These are phyloP conservation scores for Hypsopygia costalis DNA, from an alignment of 2,888 invertebrate genomes.

Conservation along the genomic window DNA sequence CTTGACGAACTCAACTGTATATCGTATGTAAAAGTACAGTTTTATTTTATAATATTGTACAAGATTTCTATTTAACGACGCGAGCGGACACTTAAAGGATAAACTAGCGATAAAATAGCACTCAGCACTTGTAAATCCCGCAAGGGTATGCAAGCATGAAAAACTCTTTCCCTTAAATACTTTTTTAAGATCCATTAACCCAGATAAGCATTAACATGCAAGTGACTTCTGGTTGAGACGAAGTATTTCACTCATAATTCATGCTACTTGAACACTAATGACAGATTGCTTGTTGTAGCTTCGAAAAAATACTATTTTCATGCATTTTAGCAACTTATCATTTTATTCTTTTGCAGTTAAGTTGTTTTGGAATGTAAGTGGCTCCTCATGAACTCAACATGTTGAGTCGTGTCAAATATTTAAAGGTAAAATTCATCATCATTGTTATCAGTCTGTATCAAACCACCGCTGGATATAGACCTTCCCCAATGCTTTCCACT, in stretches of 20 bases:
- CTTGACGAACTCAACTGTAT: too few species aligned
- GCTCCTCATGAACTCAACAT: too few species aligned
- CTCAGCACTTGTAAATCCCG: slow-evolving; percentile 4
- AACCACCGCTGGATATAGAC: too few species aligned
- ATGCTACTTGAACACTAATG: slow-evolving; percentile 28
- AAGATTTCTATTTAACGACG: too few species aligned
- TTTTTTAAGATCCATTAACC: slow-evolving; percentile 48
- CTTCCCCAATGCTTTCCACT: too few species aligned
- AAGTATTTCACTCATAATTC: slow-evolving; percentile 17
- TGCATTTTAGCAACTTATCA: background rate
- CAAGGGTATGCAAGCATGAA: slow-evolving; percentile 36
- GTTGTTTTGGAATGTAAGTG: too few species aligned
- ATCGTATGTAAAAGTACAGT: too few species aligned
- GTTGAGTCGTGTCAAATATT: too few species aligned
- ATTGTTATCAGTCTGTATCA: too few species aligned
- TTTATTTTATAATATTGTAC: too few species aligned
- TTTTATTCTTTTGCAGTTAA: background rate
- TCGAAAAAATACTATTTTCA: slow-evolving; percentile 7
- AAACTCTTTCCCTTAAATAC: slow-evolving; percentile 30
- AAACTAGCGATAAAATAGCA: slow-evolving; percentile 8
- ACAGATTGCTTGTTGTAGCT: slow-evolving; percentile 17
- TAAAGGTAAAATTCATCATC: too few species aligned
- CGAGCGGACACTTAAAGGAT: too few species aligned
- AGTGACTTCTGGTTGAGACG: slow-evolving; percentile 23
- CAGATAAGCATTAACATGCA: slow-evolving; percentile 41